Percentiles rank a stretch among this genome's conserved stretches.
Evolutionary conservation across 2,888 invertebrate species (phyloP).

Genomic region (Habroteleia sp.): DNA sequence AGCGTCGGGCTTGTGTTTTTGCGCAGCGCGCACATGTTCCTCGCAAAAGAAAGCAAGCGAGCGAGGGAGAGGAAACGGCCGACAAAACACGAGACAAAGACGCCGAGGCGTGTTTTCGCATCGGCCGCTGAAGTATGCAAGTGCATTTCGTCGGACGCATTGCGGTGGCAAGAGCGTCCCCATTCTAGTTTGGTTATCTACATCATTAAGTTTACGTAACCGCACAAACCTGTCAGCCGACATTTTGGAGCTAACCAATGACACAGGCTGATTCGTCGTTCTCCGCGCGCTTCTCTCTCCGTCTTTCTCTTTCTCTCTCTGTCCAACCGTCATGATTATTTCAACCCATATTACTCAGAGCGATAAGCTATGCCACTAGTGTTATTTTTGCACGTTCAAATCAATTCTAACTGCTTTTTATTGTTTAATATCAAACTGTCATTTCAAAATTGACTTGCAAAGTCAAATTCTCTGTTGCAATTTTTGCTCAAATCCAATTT

Average conservation of each 20-base stretch:
- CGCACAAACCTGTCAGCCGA: conserved; percentile 76
- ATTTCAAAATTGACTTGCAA: too few species aligned
- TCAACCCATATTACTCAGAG: conserved; percentile 6
- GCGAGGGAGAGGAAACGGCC: conserved; percentile 47
- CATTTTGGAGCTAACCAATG: conserved; percentile 75
- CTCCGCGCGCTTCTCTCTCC: conserved; percentile 28
- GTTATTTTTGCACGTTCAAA: conserved; percentile 2
- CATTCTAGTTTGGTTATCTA: conserved; percentile 78
- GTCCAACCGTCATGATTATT: conserved; percentile 17
- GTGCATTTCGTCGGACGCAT: conserved; percentile 73
- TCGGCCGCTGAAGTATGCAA: conserved; percentile 72
- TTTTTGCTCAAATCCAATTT: too few species aligned
- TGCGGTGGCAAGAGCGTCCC: conserved; percentile 73
- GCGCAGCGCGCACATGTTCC: conserved; percentile 42
- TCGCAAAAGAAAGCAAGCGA: conserved; percentile 45
- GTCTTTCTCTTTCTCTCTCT: neutral
- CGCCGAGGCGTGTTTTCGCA: conserved; percentile 71
- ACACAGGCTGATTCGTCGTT: conserved; percentile 55
- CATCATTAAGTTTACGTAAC: conserved; percentile 79
- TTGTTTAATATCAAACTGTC: too few species aligned
- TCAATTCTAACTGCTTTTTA: too few species aligned
- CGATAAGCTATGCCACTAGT: conserved; percentile 5
- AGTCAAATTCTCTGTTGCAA: neutral
- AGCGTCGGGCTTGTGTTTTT: conserved; percentile 37
- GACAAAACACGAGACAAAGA: conserved; percentile 61